Conservation (phyloP, 2,888 invertebrate genomes). For the Leucophenga maculata region DNA sequence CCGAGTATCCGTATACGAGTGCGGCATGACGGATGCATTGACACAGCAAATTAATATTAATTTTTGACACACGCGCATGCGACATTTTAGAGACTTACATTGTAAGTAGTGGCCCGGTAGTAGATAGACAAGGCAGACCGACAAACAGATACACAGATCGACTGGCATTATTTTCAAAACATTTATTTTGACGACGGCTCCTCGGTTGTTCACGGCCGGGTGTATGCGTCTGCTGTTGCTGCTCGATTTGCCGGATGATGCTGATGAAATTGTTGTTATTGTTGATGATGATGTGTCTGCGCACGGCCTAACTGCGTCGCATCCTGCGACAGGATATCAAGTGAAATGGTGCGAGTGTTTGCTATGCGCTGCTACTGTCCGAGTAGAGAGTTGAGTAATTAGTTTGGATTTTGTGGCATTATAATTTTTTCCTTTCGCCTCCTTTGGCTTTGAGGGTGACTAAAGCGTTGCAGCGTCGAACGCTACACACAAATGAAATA, state of each 20-base stretch:
- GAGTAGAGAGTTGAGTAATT: constrained; percentile 61
- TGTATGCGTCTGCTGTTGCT: not conserved
- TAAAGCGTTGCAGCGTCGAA: not conserved
- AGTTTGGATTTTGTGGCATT: constrained; percentile 68
- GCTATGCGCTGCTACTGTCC: constrained; percentile 27
- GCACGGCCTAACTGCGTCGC: constrained; percentile 36
- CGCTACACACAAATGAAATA: constrained; percentile 38
- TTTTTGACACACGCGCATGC: constrained; percentile 67
- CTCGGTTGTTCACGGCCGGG: not conserved
- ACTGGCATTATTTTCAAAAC: constrained; percentile 64
- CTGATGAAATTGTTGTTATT: constrained; percentile 37
- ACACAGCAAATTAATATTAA: constrained; percentile 70
- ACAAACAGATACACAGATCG: constrained; percentile 45
- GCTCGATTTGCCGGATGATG: constrained; percentile 28
- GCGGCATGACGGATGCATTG: constrained; percentile 60
- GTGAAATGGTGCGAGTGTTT: constrained; percentile 66
- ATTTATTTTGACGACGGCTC: constrained; percentile 54
- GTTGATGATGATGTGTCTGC: constrained; percentile 37
- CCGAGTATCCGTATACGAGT: constrained; percentile 23
- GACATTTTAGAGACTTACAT: constrained; percentile 49
- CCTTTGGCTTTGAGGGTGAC: not conserved
- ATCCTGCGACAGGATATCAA: constrained; percentile 63
- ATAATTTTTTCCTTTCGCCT: constrained; percentile 51
- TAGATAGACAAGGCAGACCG: not conserved
- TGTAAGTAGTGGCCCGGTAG: too few relatives aligned